Evolutionary conservation across 1,140 invertebrate species (phyloP).

Genomic region (Palaemon carinicauda): DNA sequence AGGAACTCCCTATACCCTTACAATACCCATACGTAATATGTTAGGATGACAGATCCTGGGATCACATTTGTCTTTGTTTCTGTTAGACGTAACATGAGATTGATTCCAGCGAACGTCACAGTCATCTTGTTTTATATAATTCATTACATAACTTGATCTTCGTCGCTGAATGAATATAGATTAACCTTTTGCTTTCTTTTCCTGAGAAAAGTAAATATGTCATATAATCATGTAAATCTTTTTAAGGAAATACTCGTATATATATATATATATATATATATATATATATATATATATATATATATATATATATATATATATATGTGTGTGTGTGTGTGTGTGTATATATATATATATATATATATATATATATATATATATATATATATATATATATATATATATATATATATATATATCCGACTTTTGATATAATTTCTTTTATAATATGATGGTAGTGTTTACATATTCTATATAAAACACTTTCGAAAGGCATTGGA

Average conservation of each 20-base stretch:
- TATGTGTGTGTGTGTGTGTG: background rate
- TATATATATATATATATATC: no score
- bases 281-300: constrained; percentile 21
- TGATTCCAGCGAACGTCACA: no score
- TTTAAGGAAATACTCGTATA: background rate
- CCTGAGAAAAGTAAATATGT: background rate
- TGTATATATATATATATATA: background rate
- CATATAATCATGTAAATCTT: background rate
- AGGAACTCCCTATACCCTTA: no score
- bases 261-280: constrained; percentile 18
- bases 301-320: constrained; percentile 18
- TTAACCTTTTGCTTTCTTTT: no score
- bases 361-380: background rate
- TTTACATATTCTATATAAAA: no score
- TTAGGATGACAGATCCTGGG: no score
- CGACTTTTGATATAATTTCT: no score
- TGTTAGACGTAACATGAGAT: background rate
- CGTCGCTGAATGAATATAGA: no score
- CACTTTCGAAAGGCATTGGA: no score
- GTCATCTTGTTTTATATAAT: background rate
- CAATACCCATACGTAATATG: no score
- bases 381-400: background rate
- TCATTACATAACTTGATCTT: background rate
- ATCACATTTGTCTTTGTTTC: no score
- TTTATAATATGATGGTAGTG: no score